Conservation (phyloP, 2,797 vertebrate genomes). For the Neostethus bicornis region DNA sequence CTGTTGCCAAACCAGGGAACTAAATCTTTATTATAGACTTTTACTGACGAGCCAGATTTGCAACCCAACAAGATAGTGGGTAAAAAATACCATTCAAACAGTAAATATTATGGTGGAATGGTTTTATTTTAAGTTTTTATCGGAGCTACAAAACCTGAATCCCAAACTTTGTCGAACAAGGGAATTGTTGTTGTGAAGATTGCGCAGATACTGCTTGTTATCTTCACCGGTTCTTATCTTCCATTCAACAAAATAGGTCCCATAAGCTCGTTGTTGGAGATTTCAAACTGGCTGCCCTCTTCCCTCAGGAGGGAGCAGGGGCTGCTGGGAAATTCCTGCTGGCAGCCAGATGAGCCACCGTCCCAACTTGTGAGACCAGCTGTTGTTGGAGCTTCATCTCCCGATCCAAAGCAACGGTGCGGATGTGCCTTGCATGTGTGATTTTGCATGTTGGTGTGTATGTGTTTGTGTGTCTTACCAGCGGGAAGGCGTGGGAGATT, state of each 20-base stretch:
- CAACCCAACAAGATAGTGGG: too few relatives aligned
- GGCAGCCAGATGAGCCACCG: slow-evolving; percentile 55
- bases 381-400: slow-evolving; percentile 47
- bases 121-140: too few relatives aligned
- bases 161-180: background rate
- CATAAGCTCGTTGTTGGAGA: slow-evolving; percentile 27
- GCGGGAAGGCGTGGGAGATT: slow-evolving; percentile 94
- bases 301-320: slow-evolving; percentile 43
- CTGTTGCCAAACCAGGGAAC: too few relatives aligned
- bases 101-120: too few relatives aligned
- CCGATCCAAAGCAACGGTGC: slow-evolving; percentile 42
- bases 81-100: too few relatives aligned
- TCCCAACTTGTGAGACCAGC: slow-evolving; percentile 56
- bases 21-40: too few relatives aligned
- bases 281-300: slow-evolving; percentile 31
- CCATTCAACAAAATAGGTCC: slow-evolving; percentile 2
- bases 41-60: too few relatives aligned
- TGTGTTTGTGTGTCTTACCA: slow-evolving; percentile 79
- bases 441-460: slow-evolving; percentile 13
- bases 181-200: slow-evolving; percentile 3
- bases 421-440: slow-evolving; percentile 16
- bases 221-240: background rate
- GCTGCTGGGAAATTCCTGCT: slow-evolving; percentile 60
- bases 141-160: too few relatives aligned
- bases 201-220: background rate